Base-by-base conservation (phyloP, 2,797 vertebrate genomes). In the Chromobotia macracanthus region DNA sequence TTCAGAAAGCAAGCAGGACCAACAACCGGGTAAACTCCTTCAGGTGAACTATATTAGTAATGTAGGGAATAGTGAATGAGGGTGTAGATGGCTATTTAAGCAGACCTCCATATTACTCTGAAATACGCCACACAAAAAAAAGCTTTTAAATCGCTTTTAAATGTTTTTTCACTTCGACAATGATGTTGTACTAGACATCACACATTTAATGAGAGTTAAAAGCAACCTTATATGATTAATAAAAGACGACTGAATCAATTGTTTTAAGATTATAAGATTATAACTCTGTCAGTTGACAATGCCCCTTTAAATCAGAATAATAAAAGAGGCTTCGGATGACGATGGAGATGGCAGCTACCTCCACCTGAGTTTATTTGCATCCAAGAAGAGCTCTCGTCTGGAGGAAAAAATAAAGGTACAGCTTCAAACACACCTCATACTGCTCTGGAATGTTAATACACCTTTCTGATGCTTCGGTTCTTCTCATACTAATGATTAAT, bases 341-440 rank as follows among this genome's bases (percentile, higher is more conserved):
- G 95, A 97, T 0, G 94, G 94, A 0, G 96, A 96, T 4, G 95
- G 96, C 44, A 95, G 68, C 83, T 99, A 99, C 85, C 93, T 99
- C 35, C 98, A 99, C 84, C 98, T 97, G 0, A 99, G 97, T 87
- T 94, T 99, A 79, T 99, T 99, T 86, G 98, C 97, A 0, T 94
- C 97, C 4, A 97, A 95, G 90, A 97, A 94, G 87, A 90, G 93
- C 82, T 95, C 90, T 80, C 96, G 96, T 21, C 94, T 99, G 53
- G 96, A 98, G 87, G 97, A 99, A 84, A 93, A 99, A 19, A 92
- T 97, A 87, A 99, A 97, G 96, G 97, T 97, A 89, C 63, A 3
- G 0, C 2, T 56, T 65, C 1, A 61, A 38, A 68, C 21, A 63
- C 19, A 10, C 19, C 41, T 3, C 10, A 41, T 70, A 13, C 13